These are phyloP conservation scores for Andrena trimmerana DNA, from an alignment of 2,888 invertebrate species.

Conservation along the genomic window DNA sequence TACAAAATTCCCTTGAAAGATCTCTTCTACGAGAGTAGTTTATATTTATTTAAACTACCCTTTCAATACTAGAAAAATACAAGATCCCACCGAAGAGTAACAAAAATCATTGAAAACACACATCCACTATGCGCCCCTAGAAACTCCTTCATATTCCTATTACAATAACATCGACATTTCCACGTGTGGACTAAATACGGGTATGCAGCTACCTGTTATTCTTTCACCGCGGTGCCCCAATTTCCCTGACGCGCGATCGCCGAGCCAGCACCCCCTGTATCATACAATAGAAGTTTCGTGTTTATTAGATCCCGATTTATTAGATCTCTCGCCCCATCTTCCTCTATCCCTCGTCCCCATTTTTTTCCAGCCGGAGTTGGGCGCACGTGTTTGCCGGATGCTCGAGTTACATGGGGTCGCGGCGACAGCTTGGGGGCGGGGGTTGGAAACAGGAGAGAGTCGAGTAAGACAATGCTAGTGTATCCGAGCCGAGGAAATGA, in stretches of 20 bases:
- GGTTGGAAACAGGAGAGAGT: conserved; percentile 45
- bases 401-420: conserved; percentile 63
- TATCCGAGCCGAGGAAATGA: conserved; percentile 76
- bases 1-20: too few relatives aligned
- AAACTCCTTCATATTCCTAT: too few relatives aligned
- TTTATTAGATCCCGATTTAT: conserved; percentile 63
- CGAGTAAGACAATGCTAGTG: conserved; percentile 74
- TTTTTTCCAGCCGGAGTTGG: not conserved
- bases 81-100: too few relatives aligned
- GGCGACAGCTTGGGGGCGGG: conserved; percentile 57
- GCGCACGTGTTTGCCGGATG: conserved; percentile 64
- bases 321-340: conserved; percentile 28
- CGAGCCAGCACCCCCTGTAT: not conserved
- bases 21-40: too few relatives aligned
- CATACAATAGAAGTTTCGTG: not conserved
- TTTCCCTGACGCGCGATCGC: conserved; percentile 6
- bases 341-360: conserved; percentile 5
- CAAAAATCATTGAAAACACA: too few relatives aligned
- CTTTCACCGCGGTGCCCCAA: conserved; percentile 29
- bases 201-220: not conserved
- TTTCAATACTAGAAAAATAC: too few relatives aligned
- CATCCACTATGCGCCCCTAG: too few relatives aligned
- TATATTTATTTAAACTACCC: too few relatives aligned
- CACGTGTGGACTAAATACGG: not conserved
- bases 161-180: not conserved